Evolutionary conservation across 2,113 vertebrate species (phyloP).

Genomic region (Promerops cafer): DNA sequence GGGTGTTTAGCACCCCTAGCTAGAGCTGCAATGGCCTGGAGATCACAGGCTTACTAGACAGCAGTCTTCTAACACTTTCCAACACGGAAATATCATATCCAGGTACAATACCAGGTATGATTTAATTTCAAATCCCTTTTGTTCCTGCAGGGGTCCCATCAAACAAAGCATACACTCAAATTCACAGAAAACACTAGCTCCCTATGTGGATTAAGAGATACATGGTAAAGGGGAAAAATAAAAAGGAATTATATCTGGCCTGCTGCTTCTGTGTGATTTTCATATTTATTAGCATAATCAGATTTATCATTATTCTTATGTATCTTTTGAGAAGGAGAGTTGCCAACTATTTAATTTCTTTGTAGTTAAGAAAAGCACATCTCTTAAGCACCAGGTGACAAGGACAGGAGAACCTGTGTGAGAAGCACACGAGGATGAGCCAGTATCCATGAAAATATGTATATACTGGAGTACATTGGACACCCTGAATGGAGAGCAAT

Average conservation of each 20-base stretch:
- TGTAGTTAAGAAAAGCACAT: background rate
- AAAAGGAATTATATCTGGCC: background rate
- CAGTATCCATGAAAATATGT: background rate
- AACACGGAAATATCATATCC: background rate
- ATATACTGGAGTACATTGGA: background rate
- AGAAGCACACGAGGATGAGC: background rate
- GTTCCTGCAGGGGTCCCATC: background rate
- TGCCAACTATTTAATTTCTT: background rate
- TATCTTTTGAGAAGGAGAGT: background rate
- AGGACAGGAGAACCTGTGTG: background rate
- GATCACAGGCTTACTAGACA: background rate
- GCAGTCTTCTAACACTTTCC: background rate
- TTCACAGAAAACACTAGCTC: background rate
- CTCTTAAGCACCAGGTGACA: background rate
- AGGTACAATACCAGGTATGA: background rate
- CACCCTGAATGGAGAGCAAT: background rate
- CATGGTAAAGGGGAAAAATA: background rate
- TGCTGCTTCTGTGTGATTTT: background rate
- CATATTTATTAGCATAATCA: background rate
- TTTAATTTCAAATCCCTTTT: constrained; percentile 14
- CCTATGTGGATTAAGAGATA: background rate
- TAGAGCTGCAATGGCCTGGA: background rate
- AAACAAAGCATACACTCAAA: background rate
- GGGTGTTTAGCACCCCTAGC: background rate
- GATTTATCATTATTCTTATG: background rate